Evolutionary conservation across 2,797 vertebrate genomes (phyloP).

Genomic region (Psittacula derbiana): DNA sequence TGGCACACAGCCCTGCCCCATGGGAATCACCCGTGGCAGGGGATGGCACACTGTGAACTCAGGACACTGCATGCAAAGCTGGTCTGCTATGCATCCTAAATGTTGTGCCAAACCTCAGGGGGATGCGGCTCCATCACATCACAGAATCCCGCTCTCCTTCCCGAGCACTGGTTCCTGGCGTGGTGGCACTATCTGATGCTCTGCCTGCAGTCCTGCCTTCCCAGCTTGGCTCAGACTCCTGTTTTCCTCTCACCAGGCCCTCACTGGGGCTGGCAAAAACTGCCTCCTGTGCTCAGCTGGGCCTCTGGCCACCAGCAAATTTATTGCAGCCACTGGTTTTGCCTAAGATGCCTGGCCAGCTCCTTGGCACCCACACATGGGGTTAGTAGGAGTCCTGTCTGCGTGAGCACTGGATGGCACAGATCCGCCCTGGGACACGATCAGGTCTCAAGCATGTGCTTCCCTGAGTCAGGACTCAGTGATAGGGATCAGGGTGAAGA

Average conservation of each 20-base stretch:
- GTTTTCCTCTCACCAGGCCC: neutral
- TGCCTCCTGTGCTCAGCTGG: fast-evolving
- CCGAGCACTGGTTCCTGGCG: fast-evolving
- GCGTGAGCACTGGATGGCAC: neutral
- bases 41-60: neutral
- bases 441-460: neutral
- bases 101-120: neutral
- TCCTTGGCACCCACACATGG: neutral
- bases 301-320: neutral
- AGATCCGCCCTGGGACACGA: neutral
- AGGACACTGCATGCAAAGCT: fast-evolving
- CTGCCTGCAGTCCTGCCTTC: neutral
- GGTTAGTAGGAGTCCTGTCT: neutral
- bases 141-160: neutral
- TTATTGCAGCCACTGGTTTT: neutral
- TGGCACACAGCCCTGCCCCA: neutral
- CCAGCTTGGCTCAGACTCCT: neutral
- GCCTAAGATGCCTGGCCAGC: neutral
- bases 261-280: neutral
- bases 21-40: fast-evolving
- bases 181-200: neutral
- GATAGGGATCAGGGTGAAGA: neutral
- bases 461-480: neutral
- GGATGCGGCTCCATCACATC: fast-evolving
- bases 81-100: neutral